Conservation (phyloP, 2,888 invertebrate species). For the Sphaeridia pumilis region DNA sequence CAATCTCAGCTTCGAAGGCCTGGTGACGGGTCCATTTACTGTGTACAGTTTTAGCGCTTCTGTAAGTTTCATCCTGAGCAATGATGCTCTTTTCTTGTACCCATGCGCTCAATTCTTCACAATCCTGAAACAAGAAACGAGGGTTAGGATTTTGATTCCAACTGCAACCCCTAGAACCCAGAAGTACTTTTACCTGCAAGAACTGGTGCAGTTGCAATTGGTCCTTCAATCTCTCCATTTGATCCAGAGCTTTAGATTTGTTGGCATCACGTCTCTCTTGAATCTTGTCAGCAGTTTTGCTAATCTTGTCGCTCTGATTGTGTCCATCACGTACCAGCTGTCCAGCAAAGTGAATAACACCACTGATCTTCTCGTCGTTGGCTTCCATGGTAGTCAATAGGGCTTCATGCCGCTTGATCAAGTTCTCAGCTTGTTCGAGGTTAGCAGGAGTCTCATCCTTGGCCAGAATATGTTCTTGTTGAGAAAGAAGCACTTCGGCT, state of each 20-base stretch:
- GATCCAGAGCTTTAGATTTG: constrained; percentile 76
- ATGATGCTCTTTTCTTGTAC: constrained; percentile 97
- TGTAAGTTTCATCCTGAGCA: constrained; percentile 97
- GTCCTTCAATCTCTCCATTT: constrained; percentile 86
- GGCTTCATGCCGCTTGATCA: constrained; percentile 94
- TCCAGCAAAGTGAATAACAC: constrained; percentile 86
- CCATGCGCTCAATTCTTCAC: constrained; percentile 97
- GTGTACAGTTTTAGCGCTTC: constrained; percentile 97
- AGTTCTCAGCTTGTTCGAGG: constrained; percentile 93
- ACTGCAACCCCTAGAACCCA: too few species aligned
- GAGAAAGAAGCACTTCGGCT: constrained; percentile 91
- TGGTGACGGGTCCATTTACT: constrained; percentile 99
- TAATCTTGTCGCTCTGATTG: constrained; percentile 91
- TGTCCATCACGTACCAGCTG: constrained; percentile 84
- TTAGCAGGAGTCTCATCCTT: constrained; percentile 92
- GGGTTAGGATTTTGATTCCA: too few species aligned
- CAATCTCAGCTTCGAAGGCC: constrained; percentile 98
- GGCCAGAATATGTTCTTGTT: constrained; percentile 93
- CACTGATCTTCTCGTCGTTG: constrained; percentile 98
- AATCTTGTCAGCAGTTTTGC: constrained; percentile 90
- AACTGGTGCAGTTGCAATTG: constrained; percentile 93
- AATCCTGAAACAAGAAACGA: constrained; percentile 75
- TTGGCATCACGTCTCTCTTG: constrained; percentile 80
- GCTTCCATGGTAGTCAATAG: constrained; percentile 99
- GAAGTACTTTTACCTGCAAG: constrained; percentile 39